Evolutionary conservation across 2,113 vertebrate species (phyloP).

Genomic region (Zosterops hypoxanthus): DNA sequence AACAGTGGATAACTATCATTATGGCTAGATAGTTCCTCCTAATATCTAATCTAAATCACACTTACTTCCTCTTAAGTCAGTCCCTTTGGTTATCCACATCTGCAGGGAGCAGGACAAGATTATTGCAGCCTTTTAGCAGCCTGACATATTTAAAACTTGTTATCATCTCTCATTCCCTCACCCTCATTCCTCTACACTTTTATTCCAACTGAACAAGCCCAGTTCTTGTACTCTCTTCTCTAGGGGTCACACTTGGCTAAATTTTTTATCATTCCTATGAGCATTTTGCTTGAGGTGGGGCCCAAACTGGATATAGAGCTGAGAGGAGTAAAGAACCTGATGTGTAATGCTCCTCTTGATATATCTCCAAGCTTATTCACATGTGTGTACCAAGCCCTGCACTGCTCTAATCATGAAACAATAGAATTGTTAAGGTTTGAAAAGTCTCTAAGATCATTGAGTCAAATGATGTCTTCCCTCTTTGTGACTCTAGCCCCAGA

Average conservation of each 20-base stretch:
- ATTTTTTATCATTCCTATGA: background rate
- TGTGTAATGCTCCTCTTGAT: background rate
- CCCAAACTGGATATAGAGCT: background rate
- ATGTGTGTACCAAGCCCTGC: background rate
- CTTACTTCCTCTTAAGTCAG: background rate
- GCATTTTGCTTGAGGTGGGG: background rate
- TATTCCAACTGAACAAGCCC: background rate
- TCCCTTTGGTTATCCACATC: background rate
- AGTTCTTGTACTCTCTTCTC: background rate
- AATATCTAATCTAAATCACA: background rate
- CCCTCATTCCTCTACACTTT: background rate
- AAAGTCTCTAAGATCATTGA: background rate
- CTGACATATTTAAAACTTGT: background rate
- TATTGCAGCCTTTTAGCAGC: background rate
- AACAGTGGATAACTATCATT: background rate
- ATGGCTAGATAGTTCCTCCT: background rate
- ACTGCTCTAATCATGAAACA: background rate
- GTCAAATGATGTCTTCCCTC: background rate
- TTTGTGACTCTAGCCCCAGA: background rate
- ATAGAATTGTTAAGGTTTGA: background rate
- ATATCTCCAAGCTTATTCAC: background rate
- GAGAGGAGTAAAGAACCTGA: background rate
- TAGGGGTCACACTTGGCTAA: background rate
- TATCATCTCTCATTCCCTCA: background rate
- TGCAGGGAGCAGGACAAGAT: background rate